A percentile compares a stretch with the other conserved stretches of the same genome.
phyloP scores from a whole-genome alignment of 2,797 vertebrate genomes.

The Melanotaenia trifasciata region DNA sequence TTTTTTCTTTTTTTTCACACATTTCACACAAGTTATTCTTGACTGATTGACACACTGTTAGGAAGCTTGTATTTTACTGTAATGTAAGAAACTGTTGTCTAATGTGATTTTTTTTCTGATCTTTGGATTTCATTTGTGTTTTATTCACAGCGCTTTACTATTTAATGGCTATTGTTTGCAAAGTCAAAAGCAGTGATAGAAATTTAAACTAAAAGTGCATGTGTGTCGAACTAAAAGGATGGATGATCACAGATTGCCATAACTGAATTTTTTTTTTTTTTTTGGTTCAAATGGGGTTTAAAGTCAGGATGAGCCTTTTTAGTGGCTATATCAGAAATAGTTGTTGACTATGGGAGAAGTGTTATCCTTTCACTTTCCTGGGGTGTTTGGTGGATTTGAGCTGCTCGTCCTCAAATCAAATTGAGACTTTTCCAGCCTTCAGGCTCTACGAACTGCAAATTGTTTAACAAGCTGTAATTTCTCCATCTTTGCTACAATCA shows the following conservation, averaged over 20 bases:
- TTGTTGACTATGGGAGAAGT: conserved; percentile 30
- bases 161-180: neutral
- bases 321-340: conserved; percentile 22
- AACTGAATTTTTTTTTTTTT: neutral
- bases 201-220: conserved; percentile 4
- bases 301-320: conserved; percentile 25
- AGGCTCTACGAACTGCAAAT: conserved; percentile 44
- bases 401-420: conserved; percentile 38
- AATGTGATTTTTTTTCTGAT: neutral
- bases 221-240: neutral
- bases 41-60: neutral
- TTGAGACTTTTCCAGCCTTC: conserved; percentile 35
- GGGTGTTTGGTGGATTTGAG: conserved; percentile 30
- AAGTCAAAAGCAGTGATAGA: neutral
- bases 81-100: neutral
- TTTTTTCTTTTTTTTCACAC: too few species aligned
- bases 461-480: conserved; percentile 70
- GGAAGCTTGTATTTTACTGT: neutral
- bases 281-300: conserved; percentile 3
- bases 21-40: neutral
- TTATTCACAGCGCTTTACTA: too few species aligned
- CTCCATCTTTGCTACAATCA: conserved; percentile 53
- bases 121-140: neutral
- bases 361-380: conserved; percentile 23
- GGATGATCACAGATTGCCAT: neutral